These are phyloP conservation scores for Bubo blakistoni DNA, from an alignment of 2,113 vertebrate genomes.

Conservation along the genomic window DNA sequence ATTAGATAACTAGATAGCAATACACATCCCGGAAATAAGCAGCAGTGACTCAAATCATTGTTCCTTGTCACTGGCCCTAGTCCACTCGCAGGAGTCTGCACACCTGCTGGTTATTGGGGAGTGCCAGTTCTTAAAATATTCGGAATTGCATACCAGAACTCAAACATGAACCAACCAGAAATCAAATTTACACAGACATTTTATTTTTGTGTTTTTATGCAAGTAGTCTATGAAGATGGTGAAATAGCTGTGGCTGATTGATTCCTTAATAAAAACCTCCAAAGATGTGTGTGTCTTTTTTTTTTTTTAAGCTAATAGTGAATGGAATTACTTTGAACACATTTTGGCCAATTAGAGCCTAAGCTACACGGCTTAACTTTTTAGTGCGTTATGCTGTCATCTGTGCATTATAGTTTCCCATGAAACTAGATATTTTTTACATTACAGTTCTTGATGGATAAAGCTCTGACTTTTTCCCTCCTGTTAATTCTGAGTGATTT, in stretches of 20 bases:
- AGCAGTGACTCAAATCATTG: not conserved
- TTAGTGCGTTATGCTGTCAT: fast-evolving
- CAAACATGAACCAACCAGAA: not conserved
- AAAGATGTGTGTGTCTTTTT: too few relatives aligned
- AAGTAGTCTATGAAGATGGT: not conserved
- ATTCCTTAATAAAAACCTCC: not conserved
- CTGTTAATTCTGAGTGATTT: not conserved
- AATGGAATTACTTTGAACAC: not conserved
- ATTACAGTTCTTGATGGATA: not conserved
- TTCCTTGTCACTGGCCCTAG: not conserved
- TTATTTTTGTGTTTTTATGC: not conserved
- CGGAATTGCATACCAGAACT: not conserved
- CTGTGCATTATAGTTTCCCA: not conserved
- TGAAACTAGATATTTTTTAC: not conserved
- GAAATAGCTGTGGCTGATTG: not conserved
- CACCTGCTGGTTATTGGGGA: not conserved
- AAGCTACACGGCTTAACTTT: not conserved
- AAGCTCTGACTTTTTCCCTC: not conserved
- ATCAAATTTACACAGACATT: not conserved
- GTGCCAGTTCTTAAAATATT: not conserved
- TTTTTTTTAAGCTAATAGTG: not conserved
- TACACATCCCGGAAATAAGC: not conserved
- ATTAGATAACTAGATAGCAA: not conserved
- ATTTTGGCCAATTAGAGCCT: not conserved
- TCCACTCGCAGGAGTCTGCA: not conserved